These are phyloP conservation scores for Pogonocherus hispidulus DNA, from an alignment of 2,888 invertebrate species.

Conservation along the genomic window DNA sequence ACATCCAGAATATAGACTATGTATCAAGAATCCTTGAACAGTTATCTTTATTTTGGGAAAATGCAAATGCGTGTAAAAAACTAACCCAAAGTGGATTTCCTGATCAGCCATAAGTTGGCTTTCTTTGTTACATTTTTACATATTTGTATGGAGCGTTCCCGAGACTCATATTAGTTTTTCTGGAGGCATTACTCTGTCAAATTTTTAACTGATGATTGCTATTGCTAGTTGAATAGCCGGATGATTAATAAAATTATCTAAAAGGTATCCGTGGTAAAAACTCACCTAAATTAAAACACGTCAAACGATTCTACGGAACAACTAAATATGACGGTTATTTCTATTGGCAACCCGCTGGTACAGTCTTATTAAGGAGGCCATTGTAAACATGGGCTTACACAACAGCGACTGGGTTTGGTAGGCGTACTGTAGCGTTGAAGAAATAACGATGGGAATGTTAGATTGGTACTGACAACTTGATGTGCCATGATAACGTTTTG, in stretches of 20 bases:
- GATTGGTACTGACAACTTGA: neutral
- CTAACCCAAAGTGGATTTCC: too few species aligned
- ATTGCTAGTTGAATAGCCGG: too few species aligned
- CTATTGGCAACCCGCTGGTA: constrained; percentile 23
- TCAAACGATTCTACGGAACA: neutral
- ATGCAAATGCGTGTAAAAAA: too few species aligned
- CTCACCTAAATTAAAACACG: constrained; percentile 11
- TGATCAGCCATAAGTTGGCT: too few species aligned
- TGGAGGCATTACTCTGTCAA: too few species aligned
- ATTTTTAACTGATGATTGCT: neutral
- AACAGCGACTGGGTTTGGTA: constrained; percentile 12
- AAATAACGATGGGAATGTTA: constrained; percentile 18
- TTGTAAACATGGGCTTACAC: constrained; percentile 15
- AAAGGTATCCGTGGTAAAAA: neutral
- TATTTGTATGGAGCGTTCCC: too few species aligned
- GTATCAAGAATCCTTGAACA: too few species aligned
- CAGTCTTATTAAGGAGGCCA: constrained; percentile 16
- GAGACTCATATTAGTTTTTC: too few species aligned
- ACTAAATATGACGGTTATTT: constrained; percentile 13
- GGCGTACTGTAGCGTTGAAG: neutral
- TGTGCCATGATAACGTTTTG: neutral
- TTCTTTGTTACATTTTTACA: too few species aligned
- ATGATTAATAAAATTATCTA: neutral
- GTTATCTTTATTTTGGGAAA: too few species aligned
- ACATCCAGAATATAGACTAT: too few species aligned